Evolutionary conservation across 2,113 vertebrate species (phyloP), one percentile per base, ranked within the genome.

Genomic region (Xenopus laevis): DNA sequence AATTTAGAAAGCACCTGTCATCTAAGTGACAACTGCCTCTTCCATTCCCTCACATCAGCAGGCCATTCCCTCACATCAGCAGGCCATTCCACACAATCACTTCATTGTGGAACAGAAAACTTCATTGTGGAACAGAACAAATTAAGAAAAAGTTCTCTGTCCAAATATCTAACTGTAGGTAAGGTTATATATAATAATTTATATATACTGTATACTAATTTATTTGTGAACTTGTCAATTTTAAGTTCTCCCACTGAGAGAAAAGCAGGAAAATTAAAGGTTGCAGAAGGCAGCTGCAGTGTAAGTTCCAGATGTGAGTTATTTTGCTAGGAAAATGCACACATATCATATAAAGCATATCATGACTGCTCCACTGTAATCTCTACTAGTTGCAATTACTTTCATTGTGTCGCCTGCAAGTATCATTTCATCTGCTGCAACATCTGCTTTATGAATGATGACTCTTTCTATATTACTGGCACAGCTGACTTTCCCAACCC

Each of bases 351-450:
- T 17, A 18, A 57, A 21, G 4, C 58, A 13, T 69, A 66, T 40
- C 33, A n/a, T n/a, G n/a, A 40, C 33, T 40, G 33, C 6, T 40
- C 33, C 33, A 40, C 33, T 40, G 33, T 20, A 78, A 52, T 30
- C 27, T 78, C 44, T 71, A 77, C 78, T 0, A 68, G 65, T n/a
- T 68, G 45, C 71, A 69, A 20, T 62, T 44, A n/a, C 62, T 50
- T 83, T 7, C 83, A 65, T 60, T 79, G 72, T 86, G 92, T 90
- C 90, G 79, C 85, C 21, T 79, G 81, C 77, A 17, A 7, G 75
- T 68, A 70, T 75, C 81, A 79, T 86, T 91, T 92, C 86, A 86
- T 89, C 88, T 79, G 85, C 73, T 77, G 58, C 17, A 82, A 81
- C 81, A 82, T 79, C 83, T 92, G 84, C 82, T 88, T 85, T 84